Conservation (phyloP, 1,140 invertebrate species). For the Oncopodura yosiiana region DNA sequence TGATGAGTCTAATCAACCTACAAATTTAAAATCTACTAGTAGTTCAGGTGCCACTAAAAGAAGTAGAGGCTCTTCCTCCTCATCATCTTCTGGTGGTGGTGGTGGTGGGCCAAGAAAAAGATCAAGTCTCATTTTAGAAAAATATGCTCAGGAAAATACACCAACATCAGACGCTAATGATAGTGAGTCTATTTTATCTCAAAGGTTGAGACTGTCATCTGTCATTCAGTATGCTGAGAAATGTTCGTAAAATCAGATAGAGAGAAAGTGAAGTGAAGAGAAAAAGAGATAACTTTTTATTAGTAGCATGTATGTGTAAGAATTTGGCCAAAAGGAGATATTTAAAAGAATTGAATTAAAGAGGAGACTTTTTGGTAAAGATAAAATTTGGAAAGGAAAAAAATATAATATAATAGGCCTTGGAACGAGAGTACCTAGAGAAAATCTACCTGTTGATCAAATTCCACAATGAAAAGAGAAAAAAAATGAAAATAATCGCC, state of each 20-base stretch:
- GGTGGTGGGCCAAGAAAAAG: conserved; percentile 31
- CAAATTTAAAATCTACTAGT: not conserved
- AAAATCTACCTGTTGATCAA: too few relatives aligned
- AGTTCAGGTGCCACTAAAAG: conserved; percentile 3
- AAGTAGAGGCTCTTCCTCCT: not conserved
- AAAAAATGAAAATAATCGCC: too few relatives aligned
- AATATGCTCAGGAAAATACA: conserved; percentile 33
- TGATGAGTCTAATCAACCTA: conserved; percentile 15
- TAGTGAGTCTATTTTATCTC: conserved; percentile 33
- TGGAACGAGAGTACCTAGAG: too few relatives aligned
- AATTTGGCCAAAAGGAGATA: too few relatives aligned
- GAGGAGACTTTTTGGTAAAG: too few relatives aligned
- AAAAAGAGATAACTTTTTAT: too few relatives aligned
- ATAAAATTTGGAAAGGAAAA: too few relatives aligned
- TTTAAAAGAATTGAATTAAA: too few relatives aligned
- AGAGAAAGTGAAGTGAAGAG: too few relatives aligned
- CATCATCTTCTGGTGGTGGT: conserved; percentile 5
- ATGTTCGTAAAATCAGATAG: conserved; percentile 34
- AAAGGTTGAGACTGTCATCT: conserved; percentile 33
- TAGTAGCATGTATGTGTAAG: too few relatives aligned
- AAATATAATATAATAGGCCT: too few relatives aligned
- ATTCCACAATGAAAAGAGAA: too few relatives aligned
- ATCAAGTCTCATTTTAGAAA: conserved; percentile 35
- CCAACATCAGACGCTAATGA: conserved; percentile 7
- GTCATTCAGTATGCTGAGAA: conserved; percentile 36